Evolutionary conservation across 2,113 vertebrate genomes (phyloP).

Genomic region (Electrona antarctica): DNA sequence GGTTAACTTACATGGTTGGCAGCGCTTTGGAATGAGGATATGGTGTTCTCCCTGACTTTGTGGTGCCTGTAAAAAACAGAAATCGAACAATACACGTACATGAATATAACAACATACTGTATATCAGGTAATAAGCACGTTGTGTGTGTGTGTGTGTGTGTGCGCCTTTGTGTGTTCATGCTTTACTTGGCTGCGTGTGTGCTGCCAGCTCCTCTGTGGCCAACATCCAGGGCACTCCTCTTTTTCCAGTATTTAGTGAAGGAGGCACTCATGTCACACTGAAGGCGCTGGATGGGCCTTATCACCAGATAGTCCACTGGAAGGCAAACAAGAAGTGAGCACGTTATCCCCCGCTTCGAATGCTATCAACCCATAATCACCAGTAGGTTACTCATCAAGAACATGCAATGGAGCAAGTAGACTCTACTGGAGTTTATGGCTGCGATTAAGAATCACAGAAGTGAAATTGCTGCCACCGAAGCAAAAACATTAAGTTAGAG

Average conservation of each 20-base stretch:
- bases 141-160: no score
- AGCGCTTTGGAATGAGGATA: conserved; percentile 93
- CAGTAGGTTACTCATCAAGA: no score
- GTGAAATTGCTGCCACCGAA: no score
- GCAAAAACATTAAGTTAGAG: no score
- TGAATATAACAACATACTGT: background rate
- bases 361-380: no score
- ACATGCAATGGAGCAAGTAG: no score
- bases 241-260: conserved; percentile 94
- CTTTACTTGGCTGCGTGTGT: conserved; percentile 87
- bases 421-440: no score
- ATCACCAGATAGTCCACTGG: conserved; percentile 95
- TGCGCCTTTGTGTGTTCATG: background rate
- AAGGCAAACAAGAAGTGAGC: conserved; percentile 32
- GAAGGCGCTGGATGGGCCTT: conserved; percentile 84
- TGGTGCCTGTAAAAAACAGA: conserved; percentile 83
- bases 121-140: no score
- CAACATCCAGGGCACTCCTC: conserved; percentile 88
- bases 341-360: no score
- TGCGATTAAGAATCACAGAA: no score
- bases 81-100: background rate
- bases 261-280: conserved; percentile 89
- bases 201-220: conserved; percentile 94
- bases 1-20: conserved; percentile 86
- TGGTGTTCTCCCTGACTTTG: conserved; percentile 93